Base-by-base conservation (phyloP, 1,140 invertebrate species). In the Scaptomyza pallida region DNA sequence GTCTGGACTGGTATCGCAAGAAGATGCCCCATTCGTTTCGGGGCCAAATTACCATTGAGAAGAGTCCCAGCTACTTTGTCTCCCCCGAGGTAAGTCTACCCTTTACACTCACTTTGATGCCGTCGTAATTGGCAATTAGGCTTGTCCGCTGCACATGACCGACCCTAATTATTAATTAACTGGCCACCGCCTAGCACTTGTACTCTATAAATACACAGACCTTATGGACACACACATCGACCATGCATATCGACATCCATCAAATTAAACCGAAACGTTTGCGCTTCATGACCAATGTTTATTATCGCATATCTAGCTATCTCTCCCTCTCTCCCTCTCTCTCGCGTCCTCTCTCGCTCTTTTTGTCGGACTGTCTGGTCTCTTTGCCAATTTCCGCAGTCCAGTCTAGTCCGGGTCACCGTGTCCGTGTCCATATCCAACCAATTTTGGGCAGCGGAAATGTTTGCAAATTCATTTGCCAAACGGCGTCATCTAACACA, bases 51-150 rank as follows among this genome's bases (percentile, higher is more conserved):
- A 99, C 98, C 12, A 97, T 99, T 78, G 98, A 99, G 92, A 99
- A 99, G 92, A 98, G 97, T 70, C 98, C 98, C 0, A 98, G 97
- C 79, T 99, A 99, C 92, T 99, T 99, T 92, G 96, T 99, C 52
- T 99, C 97, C 12, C 96, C 97, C 13, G 97, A 98, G 93, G 98
- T 97, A 92, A 93, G 89, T 78, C 17, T 10, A 2, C 15, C 12
- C 9, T 13, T 5, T 6, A 21, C 43, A 41, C 37, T 51, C 40
- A 17, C 70, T 88, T 88, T 88, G 82, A 86, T 78, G 61, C 78
- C 67, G 9, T 88, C 67, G 9, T 88, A 88, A 88, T 88, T 88
- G 83, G 44, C 83, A 88, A 88, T 88, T 88, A 82, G 67, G 44
- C 51, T 35, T 41, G 62, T 76, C 55, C 41, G 40, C 40, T 69